phyloP scores from a whole-genome alignment of 2,113 vertebrate species.

The Platysteira castanea region DNA sequence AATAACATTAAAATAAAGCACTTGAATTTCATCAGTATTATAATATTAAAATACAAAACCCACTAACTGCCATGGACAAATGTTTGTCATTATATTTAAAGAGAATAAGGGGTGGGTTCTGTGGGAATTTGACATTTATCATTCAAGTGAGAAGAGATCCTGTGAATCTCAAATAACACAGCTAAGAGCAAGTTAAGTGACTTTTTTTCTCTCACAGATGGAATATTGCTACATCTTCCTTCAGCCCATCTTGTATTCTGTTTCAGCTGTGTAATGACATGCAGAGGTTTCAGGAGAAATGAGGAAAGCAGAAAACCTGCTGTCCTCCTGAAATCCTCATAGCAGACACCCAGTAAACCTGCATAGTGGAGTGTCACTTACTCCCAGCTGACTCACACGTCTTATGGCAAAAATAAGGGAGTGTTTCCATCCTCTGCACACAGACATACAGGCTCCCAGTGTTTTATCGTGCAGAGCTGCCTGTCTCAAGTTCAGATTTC shows the following conservation, averaged over 20 bases:
- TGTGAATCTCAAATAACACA: slow-evolving; percentile 23
- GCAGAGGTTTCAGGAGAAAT: slow-evolving; percentile 4
- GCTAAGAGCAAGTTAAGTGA: slow-evolving; percentile 2
- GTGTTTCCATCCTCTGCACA: not conserved
- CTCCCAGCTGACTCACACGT: not conserved
- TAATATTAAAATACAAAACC: slow-evolving; percentile 3
- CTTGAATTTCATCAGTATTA: slow-evolving; percentile 33
- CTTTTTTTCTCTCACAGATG: not conserved
- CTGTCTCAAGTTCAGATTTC: not conserved
- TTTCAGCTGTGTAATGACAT: not conserved
- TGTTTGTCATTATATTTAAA: not conserved
- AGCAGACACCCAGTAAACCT: not conserved
- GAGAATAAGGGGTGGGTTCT: not conserved
- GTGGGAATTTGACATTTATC: slow-evolving; percentile 32
- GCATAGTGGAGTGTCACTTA: not conserved
- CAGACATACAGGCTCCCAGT: not conserved
- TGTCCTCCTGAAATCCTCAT: not conserved
- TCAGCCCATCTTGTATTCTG: not conserved
- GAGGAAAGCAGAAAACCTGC: not conserved
- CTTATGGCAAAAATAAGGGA: not conserved
- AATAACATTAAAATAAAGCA: slow-evolving; percentile 15
- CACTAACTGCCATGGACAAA: not conserved
- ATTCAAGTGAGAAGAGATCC: slow-evolving; percentile 31
- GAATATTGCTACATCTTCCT: not conserved
- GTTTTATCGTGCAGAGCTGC: not conserved